Conservation (phyloP, 92 coral and sea anemone species). For the Palythoa heliodiscus region DNA sequence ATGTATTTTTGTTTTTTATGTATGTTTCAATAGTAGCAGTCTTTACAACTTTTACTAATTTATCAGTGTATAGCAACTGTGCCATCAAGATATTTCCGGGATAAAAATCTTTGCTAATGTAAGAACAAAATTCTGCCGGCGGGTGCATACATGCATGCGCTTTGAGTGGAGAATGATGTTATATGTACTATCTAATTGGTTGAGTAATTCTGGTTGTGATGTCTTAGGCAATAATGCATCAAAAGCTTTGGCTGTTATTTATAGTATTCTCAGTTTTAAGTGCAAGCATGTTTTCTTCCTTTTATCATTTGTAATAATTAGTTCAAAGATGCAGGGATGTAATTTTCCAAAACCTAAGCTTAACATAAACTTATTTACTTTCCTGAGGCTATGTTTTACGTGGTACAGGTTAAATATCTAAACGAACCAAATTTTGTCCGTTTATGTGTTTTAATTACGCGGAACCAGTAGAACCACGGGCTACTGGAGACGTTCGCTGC, state of each 20-base stretch:
- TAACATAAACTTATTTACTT: too few relatives aligned
- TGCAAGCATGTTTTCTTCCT: background rate
- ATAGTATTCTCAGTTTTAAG: too few relatives aligned
- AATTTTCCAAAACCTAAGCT: too few relatives aligned
- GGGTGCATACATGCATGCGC: background rate
- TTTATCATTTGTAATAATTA: background rate
- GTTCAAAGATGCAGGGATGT: too few relatives aligned
- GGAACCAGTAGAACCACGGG: too few relatives aligned
- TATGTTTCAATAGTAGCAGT: background rate
- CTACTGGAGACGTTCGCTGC: too few relatives aligned
- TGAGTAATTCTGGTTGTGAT: background rate
- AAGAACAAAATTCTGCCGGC: background rate
- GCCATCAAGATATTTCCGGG: slow-evolving; percentile 31
- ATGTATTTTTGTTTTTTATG: background rate
- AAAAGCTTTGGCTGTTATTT: too few relatives aligned
- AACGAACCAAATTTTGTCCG: too few relatives aligned
- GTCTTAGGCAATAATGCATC: background rate
- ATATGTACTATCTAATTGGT: background rate
- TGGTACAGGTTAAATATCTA: too few relatives aligned
- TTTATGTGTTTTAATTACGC: too few relatives aligned
- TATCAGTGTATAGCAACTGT: background rate
- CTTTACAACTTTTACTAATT: background rate
- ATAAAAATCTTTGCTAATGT: background rate
- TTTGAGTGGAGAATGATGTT: background rate
- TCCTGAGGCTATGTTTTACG: too few relatives aligned